A percentile compares a stretch with the other conserved stretches of the same genome.
Conservation (phyloP, 2,888 invertebrate species). For the Mycogona germanica region DNA sequence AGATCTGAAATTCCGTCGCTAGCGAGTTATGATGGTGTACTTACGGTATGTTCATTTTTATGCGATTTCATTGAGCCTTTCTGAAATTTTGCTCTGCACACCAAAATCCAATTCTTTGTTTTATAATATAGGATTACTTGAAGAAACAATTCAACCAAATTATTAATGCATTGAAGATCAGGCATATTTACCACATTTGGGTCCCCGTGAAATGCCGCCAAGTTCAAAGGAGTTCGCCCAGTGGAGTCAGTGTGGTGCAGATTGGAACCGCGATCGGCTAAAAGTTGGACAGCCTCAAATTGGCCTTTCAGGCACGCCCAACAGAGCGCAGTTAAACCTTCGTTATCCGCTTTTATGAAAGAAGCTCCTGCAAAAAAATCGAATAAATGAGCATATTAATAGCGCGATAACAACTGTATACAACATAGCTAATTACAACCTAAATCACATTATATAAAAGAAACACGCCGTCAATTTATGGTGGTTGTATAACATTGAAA, state of each 20-base stretch:
- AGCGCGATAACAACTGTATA: neutral
- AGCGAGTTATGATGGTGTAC: too few species aligned
- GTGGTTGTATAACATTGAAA: too few species aligned
- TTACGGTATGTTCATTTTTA: neutral
- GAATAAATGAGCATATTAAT: neutral
- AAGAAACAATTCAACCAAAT: neutral
- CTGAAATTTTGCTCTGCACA: neutral
- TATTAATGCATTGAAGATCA: neutral
- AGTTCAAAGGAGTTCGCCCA: slow-evolving; percentile 81
- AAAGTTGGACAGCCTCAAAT: slow-evolving; percentile 53
- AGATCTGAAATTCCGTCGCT: too few species aligned
- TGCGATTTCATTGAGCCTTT: neutral
- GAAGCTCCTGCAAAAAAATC: slow-evolving; percentile 46
- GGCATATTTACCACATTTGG: slow-evolving; percentile 35
- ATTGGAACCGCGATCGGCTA: slow-evolving; percentile 71
- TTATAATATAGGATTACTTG: too few species aligned
- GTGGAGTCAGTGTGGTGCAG: slow-evolving; percentile 72
- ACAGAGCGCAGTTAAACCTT: slow-evolving; percentile 76
- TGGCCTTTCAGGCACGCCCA: slow-evolving; percentile 87
- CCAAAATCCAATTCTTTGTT: too few species aligned
- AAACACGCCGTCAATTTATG: too few species aligned
- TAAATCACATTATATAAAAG: too few species aligned
- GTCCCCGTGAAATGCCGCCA: slow-evolving; percentile 54
- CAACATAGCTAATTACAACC: too few species aligned
- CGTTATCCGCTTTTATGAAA: slow-evolving; percentile 64